These are phyloP conservation scores for Nomada ferruginata DNA, from an alignment of 2,888 invertebrate genomes.

Conservation along the genomic window DNA sequence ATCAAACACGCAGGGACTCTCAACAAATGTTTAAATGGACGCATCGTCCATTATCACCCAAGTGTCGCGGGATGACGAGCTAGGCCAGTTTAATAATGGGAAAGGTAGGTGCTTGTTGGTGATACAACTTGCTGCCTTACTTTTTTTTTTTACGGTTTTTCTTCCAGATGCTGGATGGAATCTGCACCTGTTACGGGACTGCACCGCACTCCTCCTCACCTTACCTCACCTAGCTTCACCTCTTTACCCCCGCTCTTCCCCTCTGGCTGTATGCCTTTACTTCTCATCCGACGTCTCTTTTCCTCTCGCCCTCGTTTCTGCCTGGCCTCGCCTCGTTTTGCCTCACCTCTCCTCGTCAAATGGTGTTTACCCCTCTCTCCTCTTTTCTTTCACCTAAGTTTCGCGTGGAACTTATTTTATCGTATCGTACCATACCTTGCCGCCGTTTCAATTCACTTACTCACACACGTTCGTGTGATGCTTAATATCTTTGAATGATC, in stretches of 20 bases:
- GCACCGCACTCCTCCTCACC: slow-evolving; percentile 68
- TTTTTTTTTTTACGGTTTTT: slow-evolving; percentile 51
- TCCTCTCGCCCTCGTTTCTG: slow-evolving; percentile 62
- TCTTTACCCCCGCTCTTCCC: slow-evolving; percentile 33
- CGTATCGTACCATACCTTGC: slow-evolving; percentile 51
- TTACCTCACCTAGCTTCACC: slow-evolving; percentile 67
- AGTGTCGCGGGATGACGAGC: slow-evolving; percentile 99
- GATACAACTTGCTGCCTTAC: slow-evolving; percentile 33
- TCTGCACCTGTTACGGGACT: slow-evolving; percentile 80
- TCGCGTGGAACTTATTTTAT: slow-evolving; percentile 52
- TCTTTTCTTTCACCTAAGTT: slow-evolving; percentile 50
- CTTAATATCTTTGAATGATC: not conserved
- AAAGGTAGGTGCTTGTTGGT: slow-evolving; percentile 88
- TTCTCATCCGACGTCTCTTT: slow-evolving; percentile 53
- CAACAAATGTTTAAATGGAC: slow-evolving; percentile 95
- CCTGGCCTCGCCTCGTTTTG: slow-evolving; percentile 61
- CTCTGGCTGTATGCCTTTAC: slow-evolving; percentile 25
- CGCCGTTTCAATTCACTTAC: slow-evolving; percentile 38
- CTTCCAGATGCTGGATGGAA: slow-evolving; percentile 71
- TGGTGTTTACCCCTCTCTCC: slow-evolving; percentile 33
- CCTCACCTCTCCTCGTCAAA: slow-evolving; percentile 58
- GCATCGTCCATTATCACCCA: slow-evolving; percentile 99
- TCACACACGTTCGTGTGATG: not conserved
- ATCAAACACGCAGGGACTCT: slow-evolving; percentile 79
- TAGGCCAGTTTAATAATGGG: slow-evolving; percentile 93